These are phyloP conservation scores for Typhlichthys eigenmanni DNA, from an alignment of 2,797 vertebrate species.

Conservation along the genomic window DNA sequence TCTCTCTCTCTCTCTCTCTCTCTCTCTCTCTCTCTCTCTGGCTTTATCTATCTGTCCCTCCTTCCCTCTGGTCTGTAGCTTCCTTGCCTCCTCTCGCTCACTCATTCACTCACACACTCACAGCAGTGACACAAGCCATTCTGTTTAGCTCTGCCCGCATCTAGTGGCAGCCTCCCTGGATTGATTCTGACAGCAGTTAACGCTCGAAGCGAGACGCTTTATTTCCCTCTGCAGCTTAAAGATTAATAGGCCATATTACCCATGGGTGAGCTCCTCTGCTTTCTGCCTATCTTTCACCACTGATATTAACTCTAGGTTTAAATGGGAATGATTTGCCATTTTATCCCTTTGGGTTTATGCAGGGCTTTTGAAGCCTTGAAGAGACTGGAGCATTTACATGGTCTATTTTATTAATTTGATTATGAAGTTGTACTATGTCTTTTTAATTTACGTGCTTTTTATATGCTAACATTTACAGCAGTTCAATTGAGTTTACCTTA, in stretches of 20 bases:
- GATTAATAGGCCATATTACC: background rate
- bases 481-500: too few relatives aligned
- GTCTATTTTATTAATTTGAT: too few relatives aligned
- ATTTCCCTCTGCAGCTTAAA: background rate
- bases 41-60: background rate
- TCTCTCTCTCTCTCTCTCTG: background rate
- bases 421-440: too few relatives aligned
- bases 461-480: too few relatives aligned
- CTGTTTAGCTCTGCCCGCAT: background rate
- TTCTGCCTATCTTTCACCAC: background rate
- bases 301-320: background rate
- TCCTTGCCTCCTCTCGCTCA: background rate
- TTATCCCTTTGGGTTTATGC: background rate
- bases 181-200: conserved; percentile 3
- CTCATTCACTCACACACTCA: background rate
- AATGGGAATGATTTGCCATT: background rate
- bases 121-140: background rate
- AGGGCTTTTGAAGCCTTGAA: background rate
- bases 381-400: too few relatives aligned
- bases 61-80: background rate
- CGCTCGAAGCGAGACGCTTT: background rate
- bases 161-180: background rate
- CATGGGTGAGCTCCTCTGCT: background rate
- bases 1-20: too few relatives aligned
- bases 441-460: too few relatives aligned